These are phyloP conservation scores for Oryzias woworae DNA, from an alignment of 2,113 vertebrate genomes.

Conservation along the genomic window DNA sequence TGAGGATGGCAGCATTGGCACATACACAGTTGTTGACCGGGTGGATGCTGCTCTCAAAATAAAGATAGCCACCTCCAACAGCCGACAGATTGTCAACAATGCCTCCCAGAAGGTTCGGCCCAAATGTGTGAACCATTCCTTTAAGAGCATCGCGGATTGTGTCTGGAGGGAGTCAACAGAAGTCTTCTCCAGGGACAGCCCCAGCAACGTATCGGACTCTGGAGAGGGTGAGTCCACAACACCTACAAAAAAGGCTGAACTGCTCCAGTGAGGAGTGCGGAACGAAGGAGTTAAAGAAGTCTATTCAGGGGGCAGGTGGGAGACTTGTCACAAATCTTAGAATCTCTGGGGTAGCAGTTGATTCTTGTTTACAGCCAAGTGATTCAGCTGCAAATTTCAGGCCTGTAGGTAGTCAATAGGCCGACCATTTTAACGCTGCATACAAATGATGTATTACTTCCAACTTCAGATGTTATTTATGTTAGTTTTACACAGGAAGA, in stretches of 20 bases:
- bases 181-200: conserved; percentile 96
- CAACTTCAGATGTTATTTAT: conserved; percentile 56
- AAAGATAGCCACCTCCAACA: conserved; percentile 98
- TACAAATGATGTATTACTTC: conserved; percentile 71
- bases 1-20: conserved; percentile 96
- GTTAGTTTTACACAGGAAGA: conserved; percentile 63
- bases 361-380: conserved; percentile 83
- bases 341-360: conserved; percentile 74
- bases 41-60: conserved; percentile 97
- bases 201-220: conserved; percentile 92
- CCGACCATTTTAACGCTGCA: conserved; percentile 74
- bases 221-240: conserved; percentile 88
- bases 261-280: conserved; percentile 82
- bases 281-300: conserved; percentile 8
- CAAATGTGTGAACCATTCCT: conserved; percentile 89
- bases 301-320: conserved; percentile 15
- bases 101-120: conserved; percentile 88
- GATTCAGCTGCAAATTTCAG: conserved; percentile 81
- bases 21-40: conserved; percentile 96
- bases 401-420: conserved; percentile 71
- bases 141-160: conserved; percentile 92
- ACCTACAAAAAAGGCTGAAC: conserved; percentile 90
- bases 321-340: conserved; percentile 38
- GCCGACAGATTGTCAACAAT: conserved; percentile 95
- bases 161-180: conserved; percentile 96